phyloP scores from a whole-genome alignment of 2,888 invertebrate genomes.

The Hydrotaea cyrtoneurina region DNA sequence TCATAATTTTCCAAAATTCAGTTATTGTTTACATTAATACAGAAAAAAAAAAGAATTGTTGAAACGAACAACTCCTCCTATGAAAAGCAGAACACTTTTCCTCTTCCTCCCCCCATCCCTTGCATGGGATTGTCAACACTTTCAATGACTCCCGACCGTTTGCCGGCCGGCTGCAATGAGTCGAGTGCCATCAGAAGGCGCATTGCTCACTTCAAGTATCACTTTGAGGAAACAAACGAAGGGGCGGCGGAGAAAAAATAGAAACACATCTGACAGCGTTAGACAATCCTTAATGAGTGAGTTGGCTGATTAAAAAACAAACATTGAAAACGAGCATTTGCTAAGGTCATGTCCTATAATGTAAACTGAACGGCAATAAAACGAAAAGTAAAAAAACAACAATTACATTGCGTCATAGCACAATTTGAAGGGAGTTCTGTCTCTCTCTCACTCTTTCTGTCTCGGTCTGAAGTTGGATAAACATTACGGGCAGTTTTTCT shows the following conservation, averaged over 20 bases:
- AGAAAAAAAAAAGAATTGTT: too few species aligned
- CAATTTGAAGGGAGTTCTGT: background rate
- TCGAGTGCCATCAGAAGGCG: background rate
- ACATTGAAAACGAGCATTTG: background rate
- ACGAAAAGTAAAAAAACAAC: background rate
- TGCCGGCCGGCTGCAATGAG: background rate
- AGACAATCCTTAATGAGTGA: constrained; percentile 40
- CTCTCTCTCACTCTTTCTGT: background rate
- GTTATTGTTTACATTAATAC: background rate
- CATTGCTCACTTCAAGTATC: constrained; percentile 3
- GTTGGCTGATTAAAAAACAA: constrained; percentile 15
- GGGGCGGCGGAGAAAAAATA: background rate
- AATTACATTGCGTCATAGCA: constrained; percentile 23
- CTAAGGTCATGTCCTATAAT: constrained; percentile 62
- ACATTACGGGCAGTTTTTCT: constrained; percentile 2
- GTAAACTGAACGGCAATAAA: constrained; percentile 29
- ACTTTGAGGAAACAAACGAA: background rate
- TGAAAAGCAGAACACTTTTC: background rate
- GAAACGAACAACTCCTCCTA: background rate
- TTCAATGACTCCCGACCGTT: background rate
- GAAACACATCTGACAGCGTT: background rate
- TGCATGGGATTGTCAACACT: constrained; percentile 24
- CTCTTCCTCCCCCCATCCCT: background rate
- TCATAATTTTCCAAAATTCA: background rate
- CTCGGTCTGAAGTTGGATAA: background rate